These are phyloP conservation scores for Smutsia temminckii DNA, from an alignment of 2,797 vertebrate genomes.

Conservation along the genomic window DNA sequence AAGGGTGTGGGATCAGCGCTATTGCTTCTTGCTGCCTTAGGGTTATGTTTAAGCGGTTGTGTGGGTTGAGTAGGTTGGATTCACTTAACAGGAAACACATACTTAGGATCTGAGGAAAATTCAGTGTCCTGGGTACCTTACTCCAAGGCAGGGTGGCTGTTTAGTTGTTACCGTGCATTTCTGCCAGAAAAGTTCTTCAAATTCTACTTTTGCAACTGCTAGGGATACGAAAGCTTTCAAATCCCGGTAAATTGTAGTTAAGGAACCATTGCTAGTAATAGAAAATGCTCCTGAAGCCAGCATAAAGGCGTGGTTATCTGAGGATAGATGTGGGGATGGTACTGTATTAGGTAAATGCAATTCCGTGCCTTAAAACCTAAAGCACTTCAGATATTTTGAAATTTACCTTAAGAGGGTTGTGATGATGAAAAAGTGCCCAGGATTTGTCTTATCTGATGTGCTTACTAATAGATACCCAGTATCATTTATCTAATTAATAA, in stretches of 20 bases:
- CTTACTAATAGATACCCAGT: not conserved
- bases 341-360: not conserved
- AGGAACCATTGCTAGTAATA: not conserved
- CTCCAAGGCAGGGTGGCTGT: not conserved
- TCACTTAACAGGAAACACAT: not conserved
- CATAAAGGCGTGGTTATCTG: not conserved
- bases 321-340: not conserved
- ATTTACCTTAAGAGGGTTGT: not conserved
- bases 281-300: not conserved
- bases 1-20: not conserved
- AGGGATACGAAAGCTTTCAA: not conserved
- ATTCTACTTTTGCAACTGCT: not conserved
- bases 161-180: not conserved
- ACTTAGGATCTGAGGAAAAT: not conserved
- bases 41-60: not conserved
- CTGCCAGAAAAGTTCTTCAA: not conserved
- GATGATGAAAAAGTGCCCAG: not conserved
- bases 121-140: not conserved
- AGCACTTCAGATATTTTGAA: conserved; percentile 12
- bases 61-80: conserved; percentile 2
- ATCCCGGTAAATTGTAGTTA: not conserved
- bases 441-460: not conserved
- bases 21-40: not conserved
- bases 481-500: conserved; percentile 6
- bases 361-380: not conserved